Base-by-base conservation (phyloP, 2,888 invertebrate species). In the Dascillus cervinus region DNA sequence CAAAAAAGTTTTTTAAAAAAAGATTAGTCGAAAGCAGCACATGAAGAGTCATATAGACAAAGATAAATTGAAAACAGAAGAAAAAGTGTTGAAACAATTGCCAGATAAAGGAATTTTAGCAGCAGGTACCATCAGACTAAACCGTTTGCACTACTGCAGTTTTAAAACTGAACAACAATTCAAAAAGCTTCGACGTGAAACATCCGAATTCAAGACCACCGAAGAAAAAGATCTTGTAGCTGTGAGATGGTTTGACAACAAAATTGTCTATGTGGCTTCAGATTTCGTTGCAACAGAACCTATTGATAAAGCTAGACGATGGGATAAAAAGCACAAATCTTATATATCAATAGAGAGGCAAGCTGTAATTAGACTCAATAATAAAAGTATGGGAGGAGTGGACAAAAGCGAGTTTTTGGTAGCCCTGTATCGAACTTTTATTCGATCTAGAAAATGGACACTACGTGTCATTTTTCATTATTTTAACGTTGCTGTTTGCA, bases 211-310 rank as follows among this genome's bases (percentile, higher is more conserved):
- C n/a, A n/a, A n/a, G n/a, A n/a, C n/a, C n/a, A n/a, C n/a, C n/a
- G n/a, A n/a, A n/a, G n/a, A n/a, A n/a, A n/a, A n/a, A n/a, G n/a
- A n/a, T n/a, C n/a, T n/a, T n/a, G n/a, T n/a, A n/a, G 10, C 15
- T 4, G 9, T 25, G 13, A 6, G 4, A 25, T 14, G 20, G 22
- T 13, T 22, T 8, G 29, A 29, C 13, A 29, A 29, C n/a, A 29
- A 29, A n/a, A 15, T 22, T 22, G 22, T 29, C 29, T 22, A n/a
- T 20, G 15, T 29, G 21, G 22, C 22, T 3, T 29, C 29, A 11
- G 24, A 22, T 14, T 29, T 29, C 17, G 23, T 23, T n/a, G 17
- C 5, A 3, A 10, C 22, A 10, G 29, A 29, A 3, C 13, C 22
- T n/a, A 15, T 4, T 11, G 5, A 29, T 4, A 22, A 9, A 11